Evolutionary conservation across 2,113 vertebrate genomes (phyloP).

Genomic region (Conger conger): DNA sequence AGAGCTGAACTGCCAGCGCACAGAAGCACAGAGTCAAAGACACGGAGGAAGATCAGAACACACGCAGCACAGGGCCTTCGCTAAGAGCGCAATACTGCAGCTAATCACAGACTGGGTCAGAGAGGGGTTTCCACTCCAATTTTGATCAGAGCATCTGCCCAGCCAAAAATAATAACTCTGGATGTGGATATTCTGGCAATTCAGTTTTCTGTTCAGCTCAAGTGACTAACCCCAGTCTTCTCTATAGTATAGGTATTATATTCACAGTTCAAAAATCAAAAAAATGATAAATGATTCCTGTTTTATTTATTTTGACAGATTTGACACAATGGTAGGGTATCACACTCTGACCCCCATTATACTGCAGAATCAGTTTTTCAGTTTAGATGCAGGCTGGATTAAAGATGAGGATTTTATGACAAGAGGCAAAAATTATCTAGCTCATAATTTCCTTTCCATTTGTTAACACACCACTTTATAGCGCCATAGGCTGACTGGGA

Average conservation of each 20-base stretch:
- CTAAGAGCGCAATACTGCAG: slow-evolving; percentile 19
- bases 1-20: no score
- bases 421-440: neutral
- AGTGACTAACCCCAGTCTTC: neutral
- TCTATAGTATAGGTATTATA: neutral
- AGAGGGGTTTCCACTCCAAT: neutral
- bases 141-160: slow-evolving; percentile 11
- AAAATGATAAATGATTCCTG: neutral
- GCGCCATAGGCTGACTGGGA: neutral
- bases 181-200: neutral
- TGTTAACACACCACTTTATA: neutral
- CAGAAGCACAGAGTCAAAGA: no score
- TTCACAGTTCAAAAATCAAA: neutral
- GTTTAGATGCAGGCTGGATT: neutral
- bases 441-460: neutral
- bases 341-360: neutral
- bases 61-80: no score
- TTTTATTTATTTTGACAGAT: neutral
- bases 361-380: neutral
- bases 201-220: neutral
- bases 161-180: slow-evolving; percentile 35
- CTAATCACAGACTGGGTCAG: slow-evolving; percentile 36
- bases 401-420: neutral
- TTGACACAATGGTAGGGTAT: neutral
- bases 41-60: no score